Percentiles rank a stretch among this genome's conserved stretches.
Conservation (phyloP, 1,140 invertebrate genomes). For the Trichonephila clavipes region DNA sequence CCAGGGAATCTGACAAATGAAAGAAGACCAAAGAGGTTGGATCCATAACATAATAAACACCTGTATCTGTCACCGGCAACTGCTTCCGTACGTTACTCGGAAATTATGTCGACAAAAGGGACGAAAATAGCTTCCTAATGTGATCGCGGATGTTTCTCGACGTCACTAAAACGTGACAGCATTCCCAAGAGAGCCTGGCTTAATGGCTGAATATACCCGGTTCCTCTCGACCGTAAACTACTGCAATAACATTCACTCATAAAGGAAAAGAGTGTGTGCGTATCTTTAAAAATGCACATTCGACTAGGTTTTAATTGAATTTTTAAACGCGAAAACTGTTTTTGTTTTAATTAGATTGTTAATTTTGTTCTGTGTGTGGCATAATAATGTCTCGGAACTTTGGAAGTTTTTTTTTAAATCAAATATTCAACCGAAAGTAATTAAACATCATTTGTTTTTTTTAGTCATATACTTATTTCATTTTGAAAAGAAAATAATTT, state of each 20-base stretch:
- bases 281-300: constrained; percentile 20
- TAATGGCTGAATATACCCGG: constrained; percentile 15
- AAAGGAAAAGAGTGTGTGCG: neutral
- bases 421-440: neutral
- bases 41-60: constrained; percentile 56
- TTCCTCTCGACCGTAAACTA: constrained; percentile 35
- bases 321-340: neutral
- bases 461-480: too few relatives aligned
- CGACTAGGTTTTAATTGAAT: neutral
- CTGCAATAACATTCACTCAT: constrained; percentile 35
- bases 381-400: neutral
- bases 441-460: neutral
- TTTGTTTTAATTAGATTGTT: neutral
- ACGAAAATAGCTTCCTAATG: constrained; percentile 49
- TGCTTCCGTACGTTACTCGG: constrained; percentile 35
- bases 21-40: constrained; percentile 6
- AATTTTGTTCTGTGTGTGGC: neutral
- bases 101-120: constrained; percentile 37
- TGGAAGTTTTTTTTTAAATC: neutral
- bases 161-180: constrained; percentile 42
- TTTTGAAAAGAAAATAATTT: too few relatives aligned
- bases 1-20: constrained; percentile 30
- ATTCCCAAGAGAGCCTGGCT: neutral
- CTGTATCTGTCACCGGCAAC: constrained; percentile 56
- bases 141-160: constrained; percentile 9